phyloP scores from a whole-genome alignment of 2,888 invertebrate species.

The Cylindroiulus punctatus region DNA sequence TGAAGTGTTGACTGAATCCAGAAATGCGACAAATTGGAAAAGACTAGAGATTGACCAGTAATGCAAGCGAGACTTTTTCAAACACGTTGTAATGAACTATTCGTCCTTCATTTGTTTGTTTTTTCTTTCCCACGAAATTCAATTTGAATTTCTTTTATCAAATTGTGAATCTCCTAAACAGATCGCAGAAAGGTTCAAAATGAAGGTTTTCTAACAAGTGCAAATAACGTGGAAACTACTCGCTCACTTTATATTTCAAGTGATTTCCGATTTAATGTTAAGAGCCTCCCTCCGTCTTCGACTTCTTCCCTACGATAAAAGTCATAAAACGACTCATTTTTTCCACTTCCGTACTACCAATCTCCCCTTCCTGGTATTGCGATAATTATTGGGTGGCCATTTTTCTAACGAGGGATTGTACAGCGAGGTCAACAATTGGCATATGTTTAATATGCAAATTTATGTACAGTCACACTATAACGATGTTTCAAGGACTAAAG shows the following conservation, averaged over 20 bases:
- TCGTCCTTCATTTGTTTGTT: too few species aligned
- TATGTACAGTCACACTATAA: conserved; percentile 27
- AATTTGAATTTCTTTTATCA: too few species aligned
- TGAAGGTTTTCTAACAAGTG: too few species aligned
- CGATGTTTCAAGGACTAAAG: conserved; percentile 15
- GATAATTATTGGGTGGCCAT: conserved; percentile 21
- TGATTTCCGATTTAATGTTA: neutral
- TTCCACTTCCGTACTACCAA: conserved; percentile 25
- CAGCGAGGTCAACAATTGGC: conserved; percentile 12
- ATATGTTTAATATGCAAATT: conserved; percentile 43
- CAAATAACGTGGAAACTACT: too few species aligned
- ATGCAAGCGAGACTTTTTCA: too few species aligned
- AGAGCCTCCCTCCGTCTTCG: neutral
- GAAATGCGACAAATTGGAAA: too few species aligned
- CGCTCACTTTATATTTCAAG: neutral
- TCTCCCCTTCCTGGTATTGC: conserved; percentile 43
- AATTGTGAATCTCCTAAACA: too few species aligned
- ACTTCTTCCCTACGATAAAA: neutral
- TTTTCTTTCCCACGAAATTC: too few species aligned
- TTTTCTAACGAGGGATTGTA: conserved; percentile 43
- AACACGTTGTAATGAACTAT: too few species aligned
- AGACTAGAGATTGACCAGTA: too few species aligned
- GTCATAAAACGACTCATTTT: conserved; percentile 15
- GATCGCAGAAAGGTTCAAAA: too few species aligned
- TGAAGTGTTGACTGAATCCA: too few species aligned